phyloP scores from a whole-genome alignment of 2,888 invertebrate species.

The Apeira syringaria region DNA sequence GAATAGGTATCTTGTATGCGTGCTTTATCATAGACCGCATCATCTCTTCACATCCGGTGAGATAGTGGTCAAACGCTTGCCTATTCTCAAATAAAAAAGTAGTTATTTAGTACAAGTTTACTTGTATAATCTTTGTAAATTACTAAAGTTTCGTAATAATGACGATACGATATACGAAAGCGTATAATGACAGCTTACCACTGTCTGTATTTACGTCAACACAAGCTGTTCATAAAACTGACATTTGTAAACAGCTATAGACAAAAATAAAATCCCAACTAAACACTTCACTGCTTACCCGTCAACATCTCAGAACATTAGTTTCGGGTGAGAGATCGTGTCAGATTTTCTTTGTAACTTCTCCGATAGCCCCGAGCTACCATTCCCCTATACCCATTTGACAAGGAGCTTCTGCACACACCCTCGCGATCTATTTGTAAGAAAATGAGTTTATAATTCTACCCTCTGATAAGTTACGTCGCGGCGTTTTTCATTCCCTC shows the following conservation, averaged over 20 bases:
- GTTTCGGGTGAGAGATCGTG: constrained; percentile 45
- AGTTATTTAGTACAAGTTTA: too few species aligned
- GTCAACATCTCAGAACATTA: constrained; percentile 35
- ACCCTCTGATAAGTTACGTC: constrained; percentile 55
- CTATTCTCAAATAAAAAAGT: too few species aligned
- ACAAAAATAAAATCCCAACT: constrained; percentile 10
- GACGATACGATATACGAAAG: too few species aligned
- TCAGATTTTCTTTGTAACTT: constrained; percentile 54
- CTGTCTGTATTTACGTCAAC: too few species aligned
- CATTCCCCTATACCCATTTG: constrained; percentile 60
- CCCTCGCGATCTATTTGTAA: constrained; percentile 76
- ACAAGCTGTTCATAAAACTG: too few species aligned
- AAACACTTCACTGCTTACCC: constrained; percentile 9
- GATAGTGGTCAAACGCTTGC: too few species aligned
- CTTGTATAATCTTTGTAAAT: too few species aligned
- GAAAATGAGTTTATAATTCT: constrained; percentile 73
- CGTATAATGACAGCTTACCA: too few species aligned
- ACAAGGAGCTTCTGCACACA: constrained; percentile 54
- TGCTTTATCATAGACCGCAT: too few species aligned
- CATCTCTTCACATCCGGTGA: too few species aligned
- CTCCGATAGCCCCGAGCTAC: constrained; percentile 54
- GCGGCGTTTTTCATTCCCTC: constrained; percentile 63
- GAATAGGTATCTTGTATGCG: too few species aligned
- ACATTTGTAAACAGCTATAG: background rate
- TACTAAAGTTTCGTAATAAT: too few species aligned